phyloP scores from a whole-genome alignment of 2,797 vertebrate species.

The Aplochiton taeniatus region DNA sequence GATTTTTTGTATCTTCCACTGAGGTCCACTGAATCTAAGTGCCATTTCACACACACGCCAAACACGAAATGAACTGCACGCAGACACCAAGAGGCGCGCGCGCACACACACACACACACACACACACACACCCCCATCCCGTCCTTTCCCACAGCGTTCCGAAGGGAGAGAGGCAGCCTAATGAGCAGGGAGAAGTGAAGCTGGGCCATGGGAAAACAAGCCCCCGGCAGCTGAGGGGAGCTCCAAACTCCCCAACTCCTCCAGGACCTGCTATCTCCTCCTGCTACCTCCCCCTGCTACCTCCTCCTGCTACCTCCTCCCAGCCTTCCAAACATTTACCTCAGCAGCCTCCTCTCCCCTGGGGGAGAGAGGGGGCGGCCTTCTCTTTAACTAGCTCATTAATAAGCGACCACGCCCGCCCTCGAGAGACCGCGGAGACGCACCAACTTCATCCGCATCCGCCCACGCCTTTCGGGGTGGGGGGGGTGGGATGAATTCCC shows the following conservation, averaged over 20 bases:
- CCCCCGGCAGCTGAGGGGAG: slow-evolving; percentile 49
- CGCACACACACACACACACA: slow-evolving; percentile 4
- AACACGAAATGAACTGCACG: not conserved
- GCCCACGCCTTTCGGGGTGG: slow-evolving; percentile 41
- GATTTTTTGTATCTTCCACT: slow-evolving; percentile 22
- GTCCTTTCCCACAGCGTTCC: slow-evolving; percentile 22
- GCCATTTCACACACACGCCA: slow-evolving; percentile 10
- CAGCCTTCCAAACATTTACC: slow-evolving; percentile 54
- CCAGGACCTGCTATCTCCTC: slow-evolving; percentile 29
- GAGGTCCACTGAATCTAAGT: not conserved
- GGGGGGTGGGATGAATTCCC: slow-evolving; percentile 32
- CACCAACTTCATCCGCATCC: slow-evolving; percentile 26
- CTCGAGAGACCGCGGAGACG: slow-evolving; percentile 26
- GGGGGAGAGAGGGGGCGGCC: slow-evolving; percentile 46
- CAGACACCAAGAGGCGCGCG: not conserved
- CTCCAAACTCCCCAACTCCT: slow-evolving; percentile 46
- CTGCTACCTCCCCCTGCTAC: not conserved
- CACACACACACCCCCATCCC: not conserved
- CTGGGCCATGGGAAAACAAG: slow-evolving; percentile 44
- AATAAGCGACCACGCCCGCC: slow-evolving; percentile 47
- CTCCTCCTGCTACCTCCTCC: slow-evolving; percentile 39
- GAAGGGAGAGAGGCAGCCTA: slow-evolving; percentile 44
- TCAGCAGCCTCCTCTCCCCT: slow-evolving; percentile 42
- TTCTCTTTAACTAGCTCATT: slow-evolving; percentile 58
- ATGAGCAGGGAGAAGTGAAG: slow-evolving; percentile 48